Conservation (phyloP, 2,888 invertebrate genomes). For the Cecidostiba fungosa region DNA sequence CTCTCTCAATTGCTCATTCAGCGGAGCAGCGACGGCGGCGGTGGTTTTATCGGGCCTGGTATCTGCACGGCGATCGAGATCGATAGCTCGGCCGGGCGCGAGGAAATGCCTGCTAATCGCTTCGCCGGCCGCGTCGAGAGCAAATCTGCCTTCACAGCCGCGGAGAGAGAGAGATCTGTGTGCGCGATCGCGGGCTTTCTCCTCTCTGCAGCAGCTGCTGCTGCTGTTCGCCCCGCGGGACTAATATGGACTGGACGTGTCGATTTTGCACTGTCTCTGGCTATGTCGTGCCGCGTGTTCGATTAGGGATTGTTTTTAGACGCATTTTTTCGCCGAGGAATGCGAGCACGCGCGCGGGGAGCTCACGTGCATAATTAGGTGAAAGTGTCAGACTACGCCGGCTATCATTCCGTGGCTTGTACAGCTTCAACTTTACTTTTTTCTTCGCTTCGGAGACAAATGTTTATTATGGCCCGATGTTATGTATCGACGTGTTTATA, state of each 20-base stretch:
- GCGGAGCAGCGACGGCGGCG: slow-evolving; percentile 21
- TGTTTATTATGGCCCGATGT: background rate
- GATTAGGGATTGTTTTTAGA: slow-evolving; percentile 33
- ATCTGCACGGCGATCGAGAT: slow-evolving; percentile 61
- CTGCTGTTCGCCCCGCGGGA: slow-evolving; percentile 24
- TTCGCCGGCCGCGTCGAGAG: slow-evolving; percentile 20
- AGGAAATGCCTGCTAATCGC: slow-evolving; percentile 60
- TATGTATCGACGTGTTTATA: slow-evolving; percentile 6
- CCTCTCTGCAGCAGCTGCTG: slow-evolving; percentile 9
- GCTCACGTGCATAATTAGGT: background rate
- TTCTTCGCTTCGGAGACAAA: background rate
- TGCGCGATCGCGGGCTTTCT: slow-evolving; percentile 43
- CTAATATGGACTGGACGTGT: slow-evolving; percentile 52
- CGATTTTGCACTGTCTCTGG: slow-evolving; percentile 38
- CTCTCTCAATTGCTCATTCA: slow-evolving; percentile 36
- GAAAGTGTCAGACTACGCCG: background rate
- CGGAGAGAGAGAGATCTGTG: background rate
- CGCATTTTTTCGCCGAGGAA: background rate
- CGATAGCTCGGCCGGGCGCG: slow-evolving; percentile 44
- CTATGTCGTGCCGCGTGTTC: background rate
- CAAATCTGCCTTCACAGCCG: slow-evolving; percentile 10
- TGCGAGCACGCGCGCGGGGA: too few species aligned
- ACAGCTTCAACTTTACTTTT: background rate
- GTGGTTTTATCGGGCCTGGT: slow-evolving; percentile 54
- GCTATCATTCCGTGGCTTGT: background rate